Conservation (phyloP, 37 sponge, comb jelly and placozoan genomes). For the Theonella swinhoei region DNA sequence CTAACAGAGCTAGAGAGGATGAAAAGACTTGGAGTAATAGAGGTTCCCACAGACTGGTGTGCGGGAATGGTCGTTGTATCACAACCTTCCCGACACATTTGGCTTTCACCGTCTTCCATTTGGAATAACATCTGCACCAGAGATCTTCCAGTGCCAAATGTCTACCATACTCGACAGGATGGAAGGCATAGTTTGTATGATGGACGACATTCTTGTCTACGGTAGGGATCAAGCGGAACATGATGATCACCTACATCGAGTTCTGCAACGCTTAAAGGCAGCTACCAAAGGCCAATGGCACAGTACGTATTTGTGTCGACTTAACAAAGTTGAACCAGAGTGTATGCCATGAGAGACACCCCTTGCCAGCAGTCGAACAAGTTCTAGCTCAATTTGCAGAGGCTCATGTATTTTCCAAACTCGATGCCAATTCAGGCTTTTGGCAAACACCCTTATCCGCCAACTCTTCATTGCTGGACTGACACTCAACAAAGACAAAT, state of each 20-base stretch:
- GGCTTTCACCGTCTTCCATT: conserved; percentile 14
- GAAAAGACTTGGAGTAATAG: conserved; percentile 33
- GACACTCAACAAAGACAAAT: conserved; percentile 16
- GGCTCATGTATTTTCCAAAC: no score
- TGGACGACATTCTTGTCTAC: conserved; percentile 45
- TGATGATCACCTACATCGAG: conserved; percentile 1
- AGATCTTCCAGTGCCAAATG: conserved; percentile 33
- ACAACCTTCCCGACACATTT: conserved; percentile 52
- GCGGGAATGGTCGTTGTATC: conserved; percentile 34
- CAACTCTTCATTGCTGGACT: conserved; percentile 16
- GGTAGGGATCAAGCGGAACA: conserved; percentile 14
- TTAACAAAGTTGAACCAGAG: no score
- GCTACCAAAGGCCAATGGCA: no score
- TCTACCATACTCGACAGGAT: conserved; percentile 9
- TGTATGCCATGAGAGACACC: no score
- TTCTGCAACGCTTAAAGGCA: background rate
- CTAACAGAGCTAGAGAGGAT: conserved; percentile 17
- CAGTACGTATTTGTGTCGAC: no score
- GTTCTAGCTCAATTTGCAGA: no score
- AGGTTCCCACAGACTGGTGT: conserved; percentile 40
- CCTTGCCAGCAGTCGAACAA: no score
- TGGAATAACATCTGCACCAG: conserved; percentile 14
- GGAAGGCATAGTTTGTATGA: conserved; percentile 39
- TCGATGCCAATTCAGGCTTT: no score
- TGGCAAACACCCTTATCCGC: no score